Conservation (phyloP, 2,797 vertebrate species). For the Sylvia borin region DNA sequence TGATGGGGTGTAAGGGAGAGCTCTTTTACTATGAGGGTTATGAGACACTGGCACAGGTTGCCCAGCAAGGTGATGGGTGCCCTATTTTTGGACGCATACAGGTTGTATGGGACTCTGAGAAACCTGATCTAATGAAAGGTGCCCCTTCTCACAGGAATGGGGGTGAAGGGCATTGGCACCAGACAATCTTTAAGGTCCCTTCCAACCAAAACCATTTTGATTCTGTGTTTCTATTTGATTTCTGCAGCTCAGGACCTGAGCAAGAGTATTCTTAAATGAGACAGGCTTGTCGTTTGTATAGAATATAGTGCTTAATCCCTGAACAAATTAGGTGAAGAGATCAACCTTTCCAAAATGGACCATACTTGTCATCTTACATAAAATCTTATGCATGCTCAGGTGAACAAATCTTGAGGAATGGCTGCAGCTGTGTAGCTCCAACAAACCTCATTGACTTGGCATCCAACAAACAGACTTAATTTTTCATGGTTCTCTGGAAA, state of each 20-base stretch:
- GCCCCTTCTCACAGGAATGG: rapidly evolving
- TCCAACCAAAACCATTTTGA: not conserved
- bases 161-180: rapidly evolving
- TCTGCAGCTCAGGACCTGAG: not conserved
- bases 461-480: not conserved
- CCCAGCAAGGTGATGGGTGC: not conserved
- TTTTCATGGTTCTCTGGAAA: not conserved
- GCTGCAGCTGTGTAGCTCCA: not conserved
- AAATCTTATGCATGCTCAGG: not conserved
- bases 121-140: not conserved
- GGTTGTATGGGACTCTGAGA: not conserved
- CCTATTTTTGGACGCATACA: not conserved
- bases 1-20: not conserved
- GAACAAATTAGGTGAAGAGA: not conserved
- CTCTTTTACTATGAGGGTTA: not conserved
- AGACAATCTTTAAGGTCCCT: not conserved
- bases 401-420: not conserved
- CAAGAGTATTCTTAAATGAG: not conserved
- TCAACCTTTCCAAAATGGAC: not conserved
- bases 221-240: not conserved
- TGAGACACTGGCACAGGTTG: not conserved
- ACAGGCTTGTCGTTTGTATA: not conserved
- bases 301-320: not conserved
- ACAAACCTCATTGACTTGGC: not conserved
- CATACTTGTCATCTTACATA: not conserved